phyloP scores from a whole-genome alignment of 1,140 invertebrate genomes.

The Eufriesea mexicana region DNA sequence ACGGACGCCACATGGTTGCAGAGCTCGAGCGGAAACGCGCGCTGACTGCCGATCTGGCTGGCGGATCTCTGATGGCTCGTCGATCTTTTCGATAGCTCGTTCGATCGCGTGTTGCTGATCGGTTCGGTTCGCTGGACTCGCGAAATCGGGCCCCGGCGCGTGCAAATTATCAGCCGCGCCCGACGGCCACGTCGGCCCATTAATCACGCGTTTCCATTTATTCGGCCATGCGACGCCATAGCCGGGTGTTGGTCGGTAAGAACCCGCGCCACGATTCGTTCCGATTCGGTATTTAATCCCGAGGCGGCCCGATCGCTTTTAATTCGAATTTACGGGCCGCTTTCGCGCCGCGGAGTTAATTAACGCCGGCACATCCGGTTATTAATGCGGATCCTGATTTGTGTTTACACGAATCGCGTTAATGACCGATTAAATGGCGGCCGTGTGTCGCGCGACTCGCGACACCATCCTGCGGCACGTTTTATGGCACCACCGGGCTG shows the following conservation, averaged over 20 bases:
- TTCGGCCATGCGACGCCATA: neutral
- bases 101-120: neutral
- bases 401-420: conserved; percentile 48
- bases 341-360: conserved; percentile 31
- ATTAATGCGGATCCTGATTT: conserved; percentile 47
- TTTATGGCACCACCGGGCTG: conserved; percentile 8
- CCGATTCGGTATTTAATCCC: conserved; percentile 4
- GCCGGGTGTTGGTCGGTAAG: neutral
- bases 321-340: conserved; percentile 36
- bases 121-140: neutral
- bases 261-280: neutral
- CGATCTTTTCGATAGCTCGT: neutral
- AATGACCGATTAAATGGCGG: conserved; percentile 44
- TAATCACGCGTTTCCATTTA: conserved; percentile 20
- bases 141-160: neutral
- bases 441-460: too few relatives aligned
- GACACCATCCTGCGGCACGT: neutral
- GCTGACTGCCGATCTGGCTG: too few relatives aligned
- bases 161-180: neutral
- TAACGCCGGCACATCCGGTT: conserved; percentile 32
- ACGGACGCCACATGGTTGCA: neutral
- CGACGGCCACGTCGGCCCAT: neutral
- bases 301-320: neutral
- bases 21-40: neutral
- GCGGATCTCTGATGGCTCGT: neutral